A percentile compares a stretch with the other conserved stretches of the same genome.
Conservation (phyloP, 1,140 invertebrate genomes). For the Drosophila albomicans region DNA sequence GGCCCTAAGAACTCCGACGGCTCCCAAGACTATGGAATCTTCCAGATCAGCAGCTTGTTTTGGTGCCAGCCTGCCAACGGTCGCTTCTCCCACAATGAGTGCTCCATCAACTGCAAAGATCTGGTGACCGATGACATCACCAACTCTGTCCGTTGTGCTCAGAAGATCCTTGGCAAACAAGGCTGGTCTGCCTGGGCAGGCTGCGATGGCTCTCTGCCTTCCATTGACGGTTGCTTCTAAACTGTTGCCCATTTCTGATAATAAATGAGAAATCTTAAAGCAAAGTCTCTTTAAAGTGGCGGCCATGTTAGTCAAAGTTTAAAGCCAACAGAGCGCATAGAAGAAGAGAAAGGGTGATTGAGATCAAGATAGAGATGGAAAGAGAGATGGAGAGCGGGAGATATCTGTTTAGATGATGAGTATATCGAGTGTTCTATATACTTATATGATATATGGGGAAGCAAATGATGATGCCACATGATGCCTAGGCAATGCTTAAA, state of each 20-base stretch:
- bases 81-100: constrained; percentile 54
- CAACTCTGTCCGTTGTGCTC: constrained; percentile 59
- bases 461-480: neutral
- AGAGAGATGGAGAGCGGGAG: constrained; percentile 6
- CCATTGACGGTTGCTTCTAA: constrained; percentile 43
- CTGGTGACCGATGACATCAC: constrained; percentile 56
- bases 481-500: constrained; percentile 52
- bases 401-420: neutral
- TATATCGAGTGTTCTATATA: constrained; percentile 8
- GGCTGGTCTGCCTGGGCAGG: constrained; percentile 67
- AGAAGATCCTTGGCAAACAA: constrained; percentile 47
- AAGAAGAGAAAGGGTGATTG: constrained; percentile 21
- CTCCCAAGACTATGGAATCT: constrained; percentile 74
- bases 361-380: neutral
- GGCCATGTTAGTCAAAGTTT: constrained; percentile 30
- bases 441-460: neutral
- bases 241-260: neutral
- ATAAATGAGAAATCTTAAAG: constrained; percentile 30
- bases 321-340: constrained; percentile 31
- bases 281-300: constrained; percentile 21
- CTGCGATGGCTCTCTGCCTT: constrained; percentile 55
- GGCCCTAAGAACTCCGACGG: constrained; percentile 61
- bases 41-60: constrained; percentile 74
- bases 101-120: constrained; percentile 42
- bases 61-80: constrained; percentile 72